Evolutionary conservation across 2,797 vertebrate species (phyloP), one percentile per base, ranked within the genome.

Genomic region (Microctenopoma stevenorrisi): DNA sequence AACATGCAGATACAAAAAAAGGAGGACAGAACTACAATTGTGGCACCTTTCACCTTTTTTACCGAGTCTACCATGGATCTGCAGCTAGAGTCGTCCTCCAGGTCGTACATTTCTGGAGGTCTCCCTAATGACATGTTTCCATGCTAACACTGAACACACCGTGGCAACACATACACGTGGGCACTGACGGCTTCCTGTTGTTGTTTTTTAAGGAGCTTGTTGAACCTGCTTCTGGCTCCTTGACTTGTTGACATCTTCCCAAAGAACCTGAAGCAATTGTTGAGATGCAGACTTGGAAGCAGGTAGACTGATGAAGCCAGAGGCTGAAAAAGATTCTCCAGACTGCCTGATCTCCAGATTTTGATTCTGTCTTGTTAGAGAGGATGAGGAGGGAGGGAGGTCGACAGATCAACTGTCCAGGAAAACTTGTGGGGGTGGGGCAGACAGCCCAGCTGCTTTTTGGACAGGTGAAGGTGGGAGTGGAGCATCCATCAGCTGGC

Each of bases 21-120:
- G 65, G 72, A 64, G 68, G 38, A 73, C 69, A 72, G 72, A 72
- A 82, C 66, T 82, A 83, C 66, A 76, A 68, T 69, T 85, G 91
- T 95, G 94, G 94, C 94, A 95, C 93, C 89, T 78, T 93, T 88
- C 43, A 83, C 81, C 71, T 76, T 76, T 66, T 38, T 68, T 63
- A 53, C 66, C 48, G 44, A 61, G 64, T 84, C 72, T 71, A 76
- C 79, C 54, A 6, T 76, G 37, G 43, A 52, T 75, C 60, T 71
- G 62, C 40, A 44, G 73, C 67, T 51, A 47, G 40, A 72, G 16
- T 33, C 5, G 30, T 60, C 58, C 66, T 74, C 66, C 58, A 37
- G 60, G 7, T 51, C 13, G 26, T 53, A 33, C 1, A 9, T 48
- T 25, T 48, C 51, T 64, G 52, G 47, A 74, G 55, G 15, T 18